phyloP scores from a whole-genome alignment of 2,797 vertebrate genomes.

The Rhabdophis nuchalis region DNA sequence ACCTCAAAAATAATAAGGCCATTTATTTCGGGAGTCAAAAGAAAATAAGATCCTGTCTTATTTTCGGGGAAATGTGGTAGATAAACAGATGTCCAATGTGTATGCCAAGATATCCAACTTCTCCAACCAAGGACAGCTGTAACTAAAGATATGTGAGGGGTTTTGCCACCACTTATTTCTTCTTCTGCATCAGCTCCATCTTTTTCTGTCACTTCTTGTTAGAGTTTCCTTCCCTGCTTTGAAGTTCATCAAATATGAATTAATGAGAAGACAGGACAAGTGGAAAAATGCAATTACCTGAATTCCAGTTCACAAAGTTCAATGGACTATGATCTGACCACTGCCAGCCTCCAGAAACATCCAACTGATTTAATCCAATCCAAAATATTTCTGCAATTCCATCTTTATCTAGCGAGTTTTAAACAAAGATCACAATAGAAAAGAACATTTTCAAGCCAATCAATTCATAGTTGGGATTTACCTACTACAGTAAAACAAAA shows the following conservation, averaged over 20 bases:
- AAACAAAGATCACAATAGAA: background rate
- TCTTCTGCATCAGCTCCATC: background rate
- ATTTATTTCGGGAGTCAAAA: no score
- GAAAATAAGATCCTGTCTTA: no score
- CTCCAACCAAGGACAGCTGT: background rate
- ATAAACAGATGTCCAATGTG: background rate
- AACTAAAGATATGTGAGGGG: background rate
- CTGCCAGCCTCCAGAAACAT: slow-evolving; percentile 87
- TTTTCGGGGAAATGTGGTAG: no score
- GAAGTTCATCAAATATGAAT: background rate
- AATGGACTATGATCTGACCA: slow-evolving; percentile 91
- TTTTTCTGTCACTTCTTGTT: background rate
- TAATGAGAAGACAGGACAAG: background rate
- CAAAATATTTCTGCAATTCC: slow-evolving; percentile 80
- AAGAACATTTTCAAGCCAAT: background rate
- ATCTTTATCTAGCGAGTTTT: slow-evolving; percentile 66
- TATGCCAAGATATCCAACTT: background rate
- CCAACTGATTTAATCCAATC: slow-evolving; percentile 92
- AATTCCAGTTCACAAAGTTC: slow-evolving; percentile 80
- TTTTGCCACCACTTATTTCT: background rate
- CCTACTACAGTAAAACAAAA: background rate
- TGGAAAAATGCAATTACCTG: slow-evolving; percentile 70
- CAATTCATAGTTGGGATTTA: background rate
- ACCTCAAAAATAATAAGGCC: no score
- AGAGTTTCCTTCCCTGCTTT: background rate